A percentile compares a stretch with the other conserved stretches of the same genome.
These are phyloP conservation scores for Pedionomus torquatus DNA, from an alignment of 2,113 vertebrate genomes.

Conservation along the genomic window DNA sequence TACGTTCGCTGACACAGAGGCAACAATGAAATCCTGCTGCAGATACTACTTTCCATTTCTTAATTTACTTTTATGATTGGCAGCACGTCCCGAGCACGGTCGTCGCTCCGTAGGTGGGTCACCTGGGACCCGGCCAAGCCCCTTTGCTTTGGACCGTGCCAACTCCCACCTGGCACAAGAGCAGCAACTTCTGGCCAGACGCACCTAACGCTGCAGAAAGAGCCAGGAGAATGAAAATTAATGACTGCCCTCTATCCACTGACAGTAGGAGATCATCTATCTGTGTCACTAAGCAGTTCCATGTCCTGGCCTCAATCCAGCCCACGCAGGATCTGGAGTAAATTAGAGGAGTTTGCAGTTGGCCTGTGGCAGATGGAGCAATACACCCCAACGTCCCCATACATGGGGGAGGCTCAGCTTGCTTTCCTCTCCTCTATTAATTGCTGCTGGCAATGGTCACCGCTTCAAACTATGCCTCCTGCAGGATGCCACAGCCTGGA, in stretches of 20 bases:
- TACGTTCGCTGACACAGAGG: background rate
- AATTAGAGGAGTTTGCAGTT: background rate
- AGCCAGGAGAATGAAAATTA: background rate
- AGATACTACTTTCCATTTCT: background rate
- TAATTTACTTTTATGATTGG: background rate
- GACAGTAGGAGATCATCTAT: background rate
- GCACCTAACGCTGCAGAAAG: background rate
- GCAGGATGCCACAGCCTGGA: background rate
- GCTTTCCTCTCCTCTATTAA: background rate
- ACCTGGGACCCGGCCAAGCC: background rate
- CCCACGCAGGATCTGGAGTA: background rate
- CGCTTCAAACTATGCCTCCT: background rate
- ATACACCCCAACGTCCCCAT: background rate
- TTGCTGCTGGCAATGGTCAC: background rate
- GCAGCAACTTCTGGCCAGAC: background rate
- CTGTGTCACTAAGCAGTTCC: background rate
- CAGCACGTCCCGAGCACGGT: background rate
- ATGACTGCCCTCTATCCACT: background rate
- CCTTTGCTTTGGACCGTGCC: background rate
- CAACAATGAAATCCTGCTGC: background rate
- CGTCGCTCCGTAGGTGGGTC: fast-evolving
- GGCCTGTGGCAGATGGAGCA: background rate
- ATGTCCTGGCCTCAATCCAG: background rate
- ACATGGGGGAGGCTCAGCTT: background rate
- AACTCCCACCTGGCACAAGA: background rate